Percentiles rank a stretch among this genome's conserved stretches.
Conservation (phyloP, 2,797 vertebrate genomes). For the Amazona finschi region DNA sequence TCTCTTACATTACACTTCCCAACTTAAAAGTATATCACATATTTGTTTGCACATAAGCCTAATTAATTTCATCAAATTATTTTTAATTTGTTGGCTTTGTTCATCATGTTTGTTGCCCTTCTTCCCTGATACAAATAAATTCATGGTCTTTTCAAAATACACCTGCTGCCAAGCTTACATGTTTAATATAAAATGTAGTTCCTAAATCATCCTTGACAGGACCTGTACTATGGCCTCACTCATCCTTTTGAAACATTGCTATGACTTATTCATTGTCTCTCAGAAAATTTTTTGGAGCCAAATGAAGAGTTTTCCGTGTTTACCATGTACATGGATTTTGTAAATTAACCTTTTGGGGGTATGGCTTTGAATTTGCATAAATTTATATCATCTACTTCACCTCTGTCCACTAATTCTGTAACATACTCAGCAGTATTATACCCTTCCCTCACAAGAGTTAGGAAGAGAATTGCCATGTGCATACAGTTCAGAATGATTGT, state of each 20-base stretch:
- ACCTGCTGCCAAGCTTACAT: conserved; percentile 17
- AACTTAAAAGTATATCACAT: conserved; percentile 33
- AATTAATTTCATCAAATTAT: conserved; percentile 71
- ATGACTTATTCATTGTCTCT: neutral
- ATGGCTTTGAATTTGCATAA: conserved; percentile 28
- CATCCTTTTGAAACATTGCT: neutral
- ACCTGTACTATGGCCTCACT: neutral
- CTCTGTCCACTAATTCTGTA: neutral
- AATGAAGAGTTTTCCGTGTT: neutral
- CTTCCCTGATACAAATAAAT: neutral
- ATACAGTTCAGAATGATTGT: neutral
- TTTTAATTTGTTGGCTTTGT: conserved; percentile 57
- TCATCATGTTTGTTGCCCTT: conserved; percentile 40
- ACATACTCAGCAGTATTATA: neutral
- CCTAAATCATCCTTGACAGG: conserved; percentile 15
- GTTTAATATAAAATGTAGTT: neutral
- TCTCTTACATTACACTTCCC: conserved; percentile 20
- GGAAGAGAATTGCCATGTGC: neutral
- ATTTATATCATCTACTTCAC: neutral
- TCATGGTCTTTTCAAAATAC: conserved; percentile 13
- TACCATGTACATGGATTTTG: neutral
- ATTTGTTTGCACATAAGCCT: conserved; percentile 37
- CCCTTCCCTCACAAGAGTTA: accelerated
- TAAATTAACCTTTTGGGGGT: conserved; percentile 12
- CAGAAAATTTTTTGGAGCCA: neutral